phyloP scores from a whole-genome alignment of 30 jellyfish, hydroid and myxozoan species.

The Chironex yamaguchii region DNA sequence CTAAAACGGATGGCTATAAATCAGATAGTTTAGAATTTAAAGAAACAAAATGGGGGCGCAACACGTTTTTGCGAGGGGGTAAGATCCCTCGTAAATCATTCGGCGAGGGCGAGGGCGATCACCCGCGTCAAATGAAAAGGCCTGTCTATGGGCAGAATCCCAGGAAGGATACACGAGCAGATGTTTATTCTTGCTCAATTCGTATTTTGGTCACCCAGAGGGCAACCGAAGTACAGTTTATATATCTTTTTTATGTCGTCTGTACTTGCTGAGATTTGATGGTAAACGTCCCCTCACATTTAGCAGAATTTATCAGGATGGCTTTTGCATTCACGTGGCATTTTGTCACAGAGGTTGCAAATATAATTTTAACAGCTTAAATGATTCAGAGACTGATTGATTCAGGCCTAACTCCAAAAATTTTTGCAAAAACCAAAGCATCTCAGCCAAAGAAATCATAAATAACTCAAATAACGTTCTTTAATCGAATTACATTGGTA shows the following conservation, averaged over 20 bases:
- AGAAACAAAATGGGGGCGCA: too few relatives aligned
- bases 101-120: too few relatives aligned
- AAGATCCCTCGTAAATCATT: too few relatives aligned
- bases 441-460: neutral
- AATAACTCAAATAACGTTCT: conserved; percentile 11
- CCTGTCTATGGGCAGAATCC: conserved; percentile 15
- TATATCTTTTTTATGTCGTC: conserved; percentile 11
- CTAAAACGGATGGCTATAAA: too few relatives aligned
- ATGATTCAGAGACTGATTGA: conserved; percentile 15
- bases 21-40: too few relatives aligned
- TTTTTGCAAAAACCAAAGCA: neutral
- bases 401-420: conserved; percentile 1
- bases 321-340: conserved; percentile 28
- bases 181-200: conserved; percentile 9
- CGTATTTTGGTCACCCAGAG: conserved; percentile 14
- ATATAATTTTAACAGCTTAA: neutral
- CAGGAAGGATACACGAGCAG: conserved; percentile 29
- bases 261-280: neutral
- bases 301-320: conserved; percentile 30
- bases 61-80: too few relatives aligned
- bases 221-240: conserved; percentile 5
- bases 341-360: conserved; percentile 7
- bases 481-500: too few relatives aligned
- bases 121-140: too few relatives aligned
- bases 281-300: conserved; percentile 4